Evolutionary conservation across 2,113 vertebrate species (phyloP).

Genomic region (Triplophysa rosa): DNA sequence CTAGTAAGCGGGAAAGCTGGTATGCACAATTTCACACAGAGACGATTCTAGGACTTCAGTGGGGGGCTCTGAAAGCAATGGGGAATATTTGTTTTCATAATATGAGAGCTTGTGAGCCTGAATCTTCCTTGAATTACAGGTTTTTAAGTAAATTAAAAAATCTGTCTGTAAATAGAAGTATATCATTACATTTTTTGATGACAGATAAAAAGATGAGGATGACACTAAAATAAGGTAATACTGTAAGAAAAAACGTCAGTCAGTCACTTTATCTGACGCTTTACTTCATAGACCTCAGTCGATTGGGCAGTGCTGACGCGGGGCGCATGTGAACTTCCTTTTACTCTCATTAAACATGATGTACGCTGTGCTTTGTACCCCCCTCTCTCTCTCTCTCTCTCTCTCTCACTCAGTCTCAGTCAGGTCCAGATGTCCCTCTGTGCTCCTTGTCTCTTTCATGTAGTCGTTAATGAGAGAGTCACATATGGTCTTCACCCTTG

Average conservation of each 20-base stretch:
- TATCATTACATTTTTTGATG: too few species aligned
- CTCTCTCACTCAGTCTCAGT: conserved; percentile 27
- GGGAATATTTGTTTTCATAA: too few species aligned
- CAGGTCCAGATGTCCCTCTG: conserved; percentile 59
- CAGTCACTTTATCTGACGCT: not conserved
- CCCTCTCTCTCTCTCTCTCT: not conserved
- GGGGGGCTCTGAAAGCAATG: too few species aligned
- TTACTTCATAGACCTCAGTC: not conserved
- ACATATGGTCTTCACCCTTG: conserved; percentile 61
- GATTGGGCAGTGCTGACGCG: not conserved
- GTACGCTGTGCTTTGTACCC: not conserved
- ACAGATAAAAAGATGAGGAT: too few species aligned
- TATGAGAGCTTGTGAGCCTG: too few species aligned
- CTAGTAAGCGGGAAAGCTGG: not conserved
- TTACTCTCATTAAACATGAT: not conserved
- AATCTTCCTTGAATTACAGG: too few species aligned
- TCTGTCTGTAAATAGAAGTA: too few species aligned
- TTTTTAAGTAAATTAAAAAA: too few species aligned
- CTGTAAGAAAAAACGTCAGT: too few species aligned
- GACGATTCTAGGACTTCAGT: too few species aligned
- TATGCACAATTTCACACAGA: not conserved
- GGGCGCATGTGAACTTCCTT: not conserved
- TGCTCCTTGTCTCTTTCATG: conserved; percentile 60
- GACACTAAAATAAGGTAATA: too few species aligned
- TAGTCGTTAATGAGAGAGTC: conserved; percentile 60